Conservation (phyloP, 2,888 invertebrate genomes). For the Brenthis hecate region DNA sequence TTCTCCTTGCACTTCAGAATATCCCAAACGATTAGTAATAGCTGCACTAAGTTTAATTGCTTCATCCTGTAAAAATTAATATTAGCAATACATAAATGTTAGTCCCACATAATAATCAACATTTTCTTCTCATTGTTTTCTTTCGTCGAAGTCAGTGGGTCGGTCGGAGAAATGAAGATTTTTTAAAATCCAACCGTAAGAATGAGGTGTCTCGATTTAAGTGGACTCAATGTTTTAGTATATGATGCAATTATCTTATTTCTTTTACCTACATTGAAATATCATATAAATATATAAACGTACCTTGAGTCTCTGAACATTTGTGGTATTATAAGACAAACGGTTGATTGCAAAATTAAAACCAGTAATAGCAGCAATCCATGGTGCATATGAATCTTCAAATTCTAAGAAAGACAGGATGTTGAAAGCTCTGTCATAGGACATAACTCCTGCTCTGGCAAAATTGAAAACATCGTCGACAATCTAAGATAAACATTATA, state of each 20-base stretch:
- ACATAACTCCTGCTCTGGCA: conserved; percentile 77
- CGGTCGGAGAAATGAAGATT: too few relatives aligned
- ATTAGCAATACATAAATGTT: not conserved
- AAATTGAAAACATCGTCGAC: conserved; percentile 85
- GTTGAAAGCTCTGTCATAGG: conserved; percentile 80
- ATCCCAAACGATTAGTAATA: conserved; percentile 76
- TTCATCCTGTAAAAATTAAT: conserved; percentile 54
- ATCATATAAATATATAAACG: conserved; percentile 7
- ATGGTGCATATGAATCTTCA: conserved; percentile 86
- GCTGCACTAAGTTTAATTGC: conserved; percentile 70
- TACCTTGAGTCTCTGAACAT: conserved; percentile 56
- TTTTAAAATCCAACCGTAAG: too few relatives aligned
- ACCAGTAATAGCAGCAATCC: conserved; percentile 84
- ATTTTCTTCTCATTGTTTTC: too few relatives aligned
- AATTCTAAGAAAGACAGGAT: conserved; percentile 81
- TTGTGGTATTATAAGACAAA: conserved; percentile 61
- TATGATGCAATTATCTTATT: not conserved
- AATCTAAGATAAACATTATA: conserved; percentile 51
- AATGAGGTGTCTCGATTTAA: too few relatives aligned
- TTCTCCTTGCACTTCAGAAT: conserved; percentile 66
- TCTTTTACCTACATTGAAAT: not conserved
- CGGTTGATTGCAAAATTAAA: conserved; percentile 68
- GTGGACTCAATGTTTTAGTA: too few relatives aligned
- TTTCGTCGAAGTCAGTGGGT: too few relatives aligned
- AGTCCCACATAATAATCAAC: not conserved